Evolutionary conservation across 2,113 vertebrate genomes (phyloP).

Genomic region (Syngnathoides biaculeatus): DNA sequence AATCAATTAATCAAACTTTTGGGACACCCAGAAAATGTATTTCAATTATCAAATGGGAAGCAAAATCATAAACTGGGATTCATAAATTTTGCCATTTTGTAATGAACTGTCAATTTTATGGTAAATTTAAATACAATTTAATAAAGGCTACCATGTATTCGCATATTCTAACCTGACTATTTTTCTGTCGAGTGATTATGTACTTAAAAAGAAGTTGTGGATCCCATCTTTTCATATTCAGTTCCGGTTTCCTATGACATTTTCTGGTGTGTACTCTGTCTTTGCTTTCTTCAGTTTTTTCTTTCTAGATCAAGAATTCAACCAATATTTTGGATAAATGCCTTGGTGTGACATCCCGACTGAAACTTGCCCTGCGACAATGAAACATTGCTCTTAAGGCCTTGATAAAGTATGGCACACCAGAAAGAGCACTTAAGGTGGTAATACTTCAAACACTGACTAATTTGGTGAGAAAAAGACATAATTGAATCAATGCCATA

Average conservation of each 20-base stretch:
- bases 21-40: conserved; percentile 24
- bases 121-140: neutral
- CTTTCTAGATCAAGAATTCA: conserved; percentile 40
- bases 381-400: conserved; percentile 48
- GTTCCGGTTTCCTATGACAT: conserved; percentile 18
- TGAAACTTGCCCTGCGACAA: conserved; percentile 22
- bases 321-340: conserved; percentile 44
- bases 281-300: conserved; percentile 46
- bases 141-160: neutral
- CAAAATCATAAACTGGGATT: neutral
- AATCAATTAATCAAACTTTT: neutral
- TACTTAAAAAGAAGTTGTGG: conserved; percentile 8
- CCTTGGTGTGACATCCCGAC: conserved; percentile 36
- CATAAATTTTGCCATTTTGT: neutral
- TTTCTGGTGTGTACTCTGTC: conserved; percentile 23
- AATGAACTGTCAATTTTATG: neutral
- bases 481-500: neutral
- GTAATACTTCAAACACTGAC: conserved; percentile 27
- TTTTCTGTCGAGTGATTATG: neutral
- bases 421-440: conserved; percentile 27
- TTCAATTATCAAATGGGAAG: neutral
- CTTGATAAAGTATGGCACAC: conserved; percentile 18
- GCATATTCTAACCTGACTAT: neutral
- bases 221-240: conserved; percentile 26
- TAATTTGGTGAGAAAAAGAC: conserved; percentile 13